Conservation (phyloP, 2,888 invertebrate species). For the Synergus laeviventris region DNA sequence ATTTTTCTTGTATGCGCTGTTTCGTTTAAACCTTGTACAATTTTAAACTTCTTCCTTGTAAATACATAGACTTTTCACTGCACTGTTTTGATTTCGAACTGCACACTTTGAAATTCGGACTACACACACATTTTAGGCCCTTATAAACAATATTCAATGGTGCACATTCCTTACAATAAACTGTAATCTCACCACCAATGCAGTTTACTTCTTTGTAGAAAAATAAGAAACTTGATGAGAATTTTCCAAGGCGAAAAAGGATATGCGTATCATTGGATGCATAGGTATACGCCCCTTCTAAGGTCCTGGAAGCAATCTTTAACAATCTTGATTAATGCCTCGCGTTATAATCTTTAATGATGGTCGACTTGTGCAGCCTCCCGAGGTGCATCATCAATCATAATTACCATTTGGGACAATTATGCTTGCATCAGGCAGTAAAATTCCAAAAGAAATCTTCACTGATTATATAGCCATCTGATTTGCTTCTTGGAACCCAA, state of each 20-base stretch:
- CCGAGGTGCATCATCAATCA: constrained; percentile 27
- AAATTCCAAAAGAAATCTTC: constrained; percentile 54
- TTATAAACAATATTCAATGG: too few relatives aligned
- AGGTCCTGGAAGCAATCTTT: constrained; percentile 30
- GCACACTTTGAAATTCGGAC: too few relatives aligned
- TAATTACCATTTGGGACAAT: constrained; percentile 46
- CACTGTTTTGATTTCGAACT: too few relatives aligned
- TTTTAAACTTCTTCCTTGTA: too few relatives aligned
- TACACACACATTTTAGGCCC: too few relatives aligned
- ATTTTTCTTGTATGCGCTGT: too few relatives aligned
- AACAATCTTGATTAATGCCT: constrained; percentile 28
- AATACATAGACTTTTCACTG: too few relatives aligned
- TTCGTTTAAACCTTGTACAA: too few relatives aligned
- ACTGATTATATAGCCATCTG: constrained; percentile 51
- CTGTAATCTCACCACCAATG: not conserved
- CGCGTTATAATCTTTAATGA: constrained; percentile 31
- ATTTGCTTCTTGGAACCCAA: constrained; percentile 59
- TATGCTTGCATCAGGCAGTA: constrained; percentile 50
- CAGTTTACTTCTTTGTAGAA: not conserved
- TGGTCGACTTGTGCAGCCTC: constrained; percentile 32
- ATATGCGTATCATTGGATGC: constrained; percentile 13
- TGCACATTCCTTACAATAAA: too few relatives aligned
- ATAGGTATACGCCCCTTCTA: constrained; percentile 6
- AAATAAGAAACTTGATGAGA: not conserved
- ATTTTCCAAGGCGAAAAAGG: constrained; percentile 21